Conservation (phyloP, 2,888 invertebrate genomes). For the Diarsia mendica region DNA sequence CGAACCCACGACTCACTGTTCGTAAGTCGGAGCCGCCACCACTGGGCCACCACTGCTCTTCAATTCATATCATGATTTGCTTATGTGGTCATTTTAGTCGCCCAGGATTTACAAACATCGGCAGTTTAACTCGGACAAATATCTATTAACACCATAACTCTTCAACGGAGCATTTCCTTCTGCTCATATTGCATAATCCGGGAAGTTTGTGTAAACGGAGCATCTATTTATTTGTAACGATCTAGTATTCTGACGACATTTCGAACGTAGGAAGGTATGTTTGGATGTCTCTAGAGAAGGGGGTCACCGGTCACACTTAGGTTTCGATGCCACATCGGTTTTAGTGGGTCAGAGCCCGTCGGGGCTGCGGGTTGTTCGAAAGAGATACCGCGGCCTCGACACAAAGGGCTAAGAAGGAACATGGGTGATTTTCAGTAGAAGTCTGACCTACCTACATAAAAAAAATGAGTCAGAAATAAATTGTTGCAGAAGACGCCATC, state of each 20-base stretch:
- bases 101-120: slow-evolving; percentile 49
- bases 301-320: not conserved
- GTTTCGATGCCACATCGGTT: not conserved
- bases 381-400: too few species aligned
- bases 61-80: too few species aligned
- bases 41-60: too few species aligned
- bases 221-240: slow-evolving; percentile 7
- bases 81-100: not conserved
- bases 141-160: slow-evolving; percentile 54
- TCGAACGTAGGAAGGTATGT: not conserved
- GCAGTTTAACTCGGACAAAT: slow-evolving; percentile 54
- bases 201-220: slow-evolving; percentile 34
- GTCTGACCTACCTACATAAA: too few species aligned
- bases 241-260: not conserved
- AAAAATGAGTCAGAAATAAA: too few species aligned
- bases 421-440: too few species aligned
- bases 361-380: too few species aligned
- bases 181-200: slow-evolving; percentile 51
- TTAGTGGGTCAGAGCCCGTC: not conserved
- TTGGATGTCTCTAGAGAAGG: not conserved
- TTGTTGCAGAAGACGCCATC: not conserved
- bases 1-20: too few species aligned
- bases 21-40: too few species aligned
- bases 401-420: too few species aligned
- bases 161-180: slow-evolving; percentile 44